Evolutionary conservation across 2,888 invertebrate species (phyloP).

Genomic region (Aphodius granarius): DNA sequence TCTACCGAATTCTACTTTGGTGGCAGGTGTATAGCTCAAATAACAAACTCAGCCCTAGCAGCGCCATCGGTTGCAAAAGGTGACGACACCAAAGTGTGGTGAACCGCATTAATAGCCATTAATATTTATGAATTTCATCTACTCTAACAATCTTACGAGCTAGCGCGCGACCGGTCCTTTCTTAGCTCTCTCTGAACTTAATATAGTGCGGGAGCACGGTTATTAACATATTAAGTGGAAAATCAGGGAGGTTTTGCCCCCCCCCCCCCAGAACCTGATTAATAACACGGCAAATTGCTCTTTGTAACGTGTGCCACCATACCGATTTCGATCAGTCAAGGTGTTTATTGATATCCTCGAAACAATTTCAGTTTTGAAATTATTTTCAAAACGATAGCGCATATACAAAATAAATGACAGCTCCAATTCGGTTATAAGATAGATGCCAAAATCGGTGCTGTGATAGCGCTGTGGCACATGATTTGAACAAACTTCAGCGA

Average conservation of each 20-base stretch:
- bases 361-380: no score
- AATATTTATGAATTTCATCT: conserved; percentile 14
- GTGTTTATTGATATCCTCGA: neutral
- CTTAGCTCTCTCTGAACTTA: conserved; percentile 1
- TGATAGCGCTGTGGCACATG: no score
- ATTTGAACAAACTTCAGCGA: no score
- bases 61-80: neutral
- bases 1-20: no score
- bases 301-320: neutral
- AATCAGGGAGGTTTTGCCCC: neutral
- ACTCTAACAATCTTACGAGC: conserved; percentile 1
- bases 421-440: no score
- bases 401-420: no score
- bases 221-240: conserved; percentile 14
- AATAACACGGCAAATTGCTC: neutral
- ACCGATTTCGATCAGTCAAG: neutral
- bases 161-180: neutral
- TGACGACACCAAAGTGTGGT: neutral
- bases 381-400: no score
- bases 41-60: neutral
- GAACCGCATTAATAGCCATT: neutral
- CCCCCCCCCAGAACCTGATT: neutral
- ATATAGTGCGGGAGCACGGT: neutral
- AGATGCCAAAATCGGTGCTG: no score
- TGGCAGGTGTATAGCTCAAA: no score